A percentile compares a stretch with the other conserved stretches of the same genome.
Evolutionary conservation across 2,113 vertebrate species (phyloP).

Genomic region (Hyperoodon ampullatus): DNA sequence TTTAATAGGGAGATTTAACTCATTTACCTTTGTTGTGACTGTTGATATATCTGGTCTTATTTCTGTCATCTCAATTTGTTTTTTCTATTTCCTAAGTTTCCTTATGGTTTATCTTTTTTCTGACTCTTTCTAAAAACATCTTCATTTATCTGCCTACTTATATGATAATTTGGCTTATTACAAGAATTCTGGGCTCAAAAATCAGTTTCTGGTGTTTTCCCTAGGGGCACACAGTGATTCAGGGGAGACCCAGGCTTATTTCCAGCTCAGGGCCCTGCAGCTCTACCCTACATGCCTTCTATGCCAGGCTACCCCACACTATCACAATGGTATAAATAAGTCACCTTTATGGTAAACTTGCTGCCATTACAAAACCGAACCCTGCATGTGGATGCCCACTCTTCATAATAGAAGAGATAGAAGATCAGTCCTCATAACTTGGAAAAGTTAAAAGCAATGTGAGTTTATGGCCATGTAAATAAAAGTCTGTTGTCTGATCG

Average conservation of each 20-base stretch:
- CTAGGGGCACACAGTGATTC: neutral
- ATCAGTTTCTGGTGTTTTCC: neutral
- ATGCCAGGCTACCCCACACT: neutral
- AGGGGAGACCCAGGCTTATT: neutral
- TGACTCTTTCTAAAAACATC: conserved; percentile 41
- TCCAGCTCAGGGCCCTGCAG: neutral
- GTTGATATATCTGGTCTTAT: neutral
- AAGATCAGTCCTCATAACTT: neutral
- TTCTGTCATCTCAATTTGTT: conserved; percentile 32
- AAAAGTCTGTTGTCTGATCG: neutral
- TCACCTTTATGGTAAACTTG: neutral
- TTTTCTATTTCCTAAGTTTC: conserved; percentile 34
- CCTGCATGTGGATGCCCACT: neutral
- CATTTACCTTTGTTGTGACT: conserved; percentile 25
- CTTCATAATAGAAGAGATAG: conserved; percentile 22
- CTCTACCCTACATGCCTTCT: neutral
- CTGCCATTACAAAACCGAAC: conserved; percentile 34
- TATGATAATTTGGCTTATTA: conserved; percentile 4
- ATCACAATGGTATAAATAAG: neutral
- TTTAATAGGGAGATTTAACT: conserved; percentile 16
- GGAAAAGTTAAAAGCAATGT: conserved; percentile 31
- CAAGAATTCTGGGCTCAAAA: neutral
- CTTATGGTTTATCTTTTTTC: conserved; percentile 16
- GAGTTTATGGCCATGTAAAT: neutral
- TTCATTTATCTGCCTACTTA: conserved; percentile 21